phyloP scores from a whole-genome alignment of 2,797 vertebrate species.

The Luscinia luscinia region DNA sequence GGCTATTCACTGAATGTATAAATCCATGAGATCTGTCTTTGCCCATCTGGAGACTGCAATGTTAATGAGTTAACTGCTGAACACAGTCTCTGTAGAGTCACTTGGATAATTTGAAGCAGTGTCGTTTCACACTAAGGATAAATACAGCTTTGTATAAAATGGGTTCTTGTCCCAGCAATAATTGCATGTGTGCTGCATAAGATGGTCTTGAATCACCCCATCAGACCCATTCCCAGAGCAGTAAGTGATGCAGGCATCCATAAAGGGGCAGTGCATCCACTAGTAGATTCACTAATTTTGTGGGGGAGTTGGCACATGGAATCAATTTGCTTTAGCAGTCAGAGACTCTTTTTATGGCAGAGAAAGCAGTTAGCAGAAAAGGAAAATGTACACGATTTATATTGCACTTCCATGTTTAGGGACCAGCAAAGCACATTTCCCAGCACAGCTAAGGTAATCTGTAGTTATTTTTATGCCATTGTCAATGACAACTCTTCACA shows the following conservation, averaged over 20 bases:
- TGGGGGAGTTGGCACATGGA: neutral
- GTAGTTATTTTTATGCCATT: neutral
- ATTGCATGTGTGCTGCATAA: neutral
- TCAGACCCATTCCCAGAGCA: constrained; percentile 45
- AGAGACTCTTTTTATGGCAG: constrained; percentile 34
- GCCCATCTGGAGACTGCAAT: constrained; percentile 44
- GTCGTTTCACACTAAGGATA: constrained; percentile 38
- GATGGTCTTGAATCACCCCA: constrained; percentile 42
- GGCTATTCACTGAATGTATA: constrained; percentile 21
- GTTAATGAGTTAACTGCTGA: constrained; percentile 61
- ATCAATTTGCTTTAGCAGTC: constrained; percentile 35
- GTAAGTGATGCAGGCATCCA: neutral
- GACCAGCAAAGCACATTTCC: neutral
- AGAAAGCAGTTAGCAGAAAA: constrained; percentile 13
- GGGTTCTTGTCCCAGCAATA: constrained; percentile 43
- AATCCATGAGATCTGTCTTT: constrained; percentile 1
- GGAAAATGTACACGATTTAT: constrained; percentile 27
- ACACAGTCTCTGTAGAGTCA: constrained; percentile 48
- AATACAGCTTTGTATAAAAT: constrained; percentile 59
- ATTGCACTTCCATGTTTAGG: neutral
- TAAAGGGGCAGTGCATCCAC: constrained; percentile 12
- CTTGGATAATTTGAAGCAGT: constrained; percentile 26
- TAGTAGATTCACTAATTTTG: neutral
- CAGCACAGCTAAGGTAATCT: neutral
- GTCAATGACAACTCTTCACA: neutral